Percentiles rank a stretch among this genome's conserved stretches.
Evolutionary conservation across 2,113 vertebrate genomes (phyloP).

Genomic region (Scomber colias): DNA sequence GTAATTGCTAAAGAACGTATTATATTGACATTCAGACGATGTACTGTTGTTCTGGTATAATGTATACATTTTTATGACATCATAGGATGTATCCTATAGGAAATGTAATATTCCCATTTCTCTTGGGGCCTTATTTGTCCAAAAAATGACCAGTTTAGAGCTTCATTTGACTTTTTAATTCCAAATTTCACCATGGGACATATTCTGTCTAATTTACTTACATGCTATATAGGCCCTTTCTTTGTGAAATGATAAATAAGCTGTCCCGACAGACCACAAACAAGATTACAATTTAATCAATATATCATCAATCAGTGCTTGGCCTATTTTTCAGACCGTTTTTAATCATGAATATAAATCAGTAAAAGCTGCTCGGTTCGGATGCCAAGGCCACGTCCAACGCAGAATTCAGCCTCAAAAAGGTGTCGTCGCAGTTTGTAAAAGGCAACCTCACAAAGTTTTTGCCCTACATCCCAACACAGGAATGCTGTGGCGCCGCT

Average conservation of each 20-base stretch:
- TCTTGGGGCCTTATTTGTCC: background rate
- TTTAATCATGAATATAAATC: constrained; percentile 3
- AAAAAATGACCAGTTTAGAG: background rate
- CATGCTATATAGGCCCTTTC: background rate
- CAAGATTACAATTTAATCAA: background rate
- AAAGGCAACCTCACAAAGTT: constrained; percentile 60
- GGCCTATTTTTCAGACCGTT: background rate
- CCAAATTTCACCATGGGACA: background rate
- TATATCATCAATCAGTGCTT: background rate
- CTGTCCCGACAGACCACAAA: background rate
- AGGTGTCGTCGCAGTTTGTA: constrained; percentile 54
- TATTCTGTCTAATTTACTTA: background rate
- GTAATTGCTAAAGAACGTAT: background rate
- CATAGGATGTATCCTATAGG: background rate
- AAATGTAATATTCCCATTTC: background rate
- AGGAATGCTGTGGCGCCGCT: constrained; percentile 48
- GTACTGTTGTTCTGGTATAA: background rate
- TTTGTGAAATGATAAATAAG: background rate
- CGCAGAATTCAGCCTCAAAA: constrained; percentile 15
- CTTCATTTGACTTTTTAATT: background rate
- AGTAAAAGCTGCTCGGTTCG: background rate
- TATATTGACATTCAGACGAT: background rate
- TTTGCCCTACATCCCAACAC: constrained; percentile 55
- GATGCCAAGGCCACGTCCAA: constrained; percentile 10
- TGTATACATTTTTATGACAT: too few species aligned